These are phyloP conservation scores for Anneissia japonica DNA, from an alignment of 35 echinoderm and acorn worm species.

Conservation along the genomic window DNA sequence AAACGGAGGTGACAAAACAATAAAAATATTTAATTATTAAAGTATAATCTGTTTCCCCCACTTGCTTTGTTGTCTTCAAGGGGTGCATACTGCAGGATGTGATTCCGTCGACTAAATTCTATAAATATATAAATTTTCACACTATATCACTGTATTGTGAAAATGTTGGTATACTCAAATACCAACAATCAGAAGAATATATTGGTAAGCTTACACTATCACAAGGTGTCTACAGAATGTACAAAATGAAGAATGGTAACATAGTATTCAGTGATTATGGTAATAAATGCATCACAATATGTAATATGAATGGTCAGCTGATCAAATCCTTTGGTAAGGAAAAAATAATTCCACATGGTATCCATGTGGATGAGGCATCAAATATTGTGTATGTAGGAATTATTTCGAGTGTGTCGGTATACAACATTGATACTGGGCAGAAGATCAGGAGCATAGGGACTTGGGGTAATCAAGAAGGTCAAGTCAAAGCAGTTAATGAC, in stretches of 20 bases:
- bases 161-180: neutral
- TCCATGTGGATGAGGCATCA: neutral
- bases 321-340: neutral
- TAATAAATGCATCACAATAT: neutral
- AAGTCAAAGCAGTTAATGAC: neutral
- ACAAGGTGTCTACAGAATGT: neutral
- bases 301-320: neutral
- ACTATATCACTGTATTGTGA: too few relatives aligned
- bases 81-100: too few relatives aligned
- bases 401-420: neutral
- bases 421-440: neutral
- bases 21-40: too few relatives aligned
- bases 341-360: neutral
- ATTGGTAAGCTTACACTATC: neutral
- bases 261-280: neutral
- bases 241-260: neutral
- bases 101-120: too few relatives aligned
- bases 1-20: too few relatives aligned
- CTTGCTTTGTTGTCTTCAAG: too few relatives aligned
- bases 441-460: neutral
- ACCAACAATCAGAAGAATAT: neutral
- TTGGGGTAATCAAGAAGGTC: neutral
- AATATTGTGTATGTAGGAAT: neutral
- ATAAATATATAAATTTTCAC: too few relatives aligned
- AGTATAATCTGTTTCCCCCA: too few relatives aligned